Percentiles rank a stretch among this genome's conserved stretches.
phyloP scores from a whole-genome alignment of 2,888 invertebrate genomes.

The Cetonia aurata region DNA sequence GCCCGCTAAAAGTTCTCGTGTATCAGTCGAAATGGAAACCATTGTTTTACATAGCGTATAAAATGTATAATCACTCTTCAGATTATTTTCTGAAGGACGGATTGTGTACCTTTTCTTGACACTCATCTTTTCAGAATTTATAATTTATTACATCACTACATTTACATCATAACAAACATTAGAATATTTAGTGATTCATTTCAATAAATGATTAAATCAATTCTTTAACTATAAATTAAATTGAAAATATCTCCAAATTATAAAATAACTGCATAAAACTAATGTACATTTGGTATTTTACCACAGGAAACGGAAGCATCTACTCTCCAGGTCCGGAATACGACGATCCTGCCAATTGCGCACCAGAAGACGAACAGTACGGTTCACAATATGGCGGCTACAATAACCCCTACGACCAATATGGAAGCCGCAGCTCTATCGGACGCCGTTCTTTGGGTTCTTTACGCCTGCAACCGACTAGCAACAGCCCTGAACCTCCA shows the following conservation, averaged over 20 bases:
- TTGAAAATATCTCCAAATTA: not conserved
- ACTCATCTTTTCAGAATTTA: no score
- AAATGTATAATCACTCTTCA: no score
- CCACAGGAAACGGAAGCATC: slow-evolving; percentile 80
- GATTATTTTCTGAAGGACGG: no score
- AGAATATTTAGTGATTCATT: no score
- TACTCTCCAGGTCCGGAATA: slow-evolving; percentile 89
- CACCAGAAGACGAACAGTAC: slow-evolving; percentile 92
- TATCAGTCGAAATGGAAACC: no score
- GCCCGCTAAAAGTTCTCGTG: no score
- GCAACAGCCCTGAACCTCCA: slow-evolving; percentile 73
- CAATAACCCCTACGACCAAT: slow-evolving; percentile 91
- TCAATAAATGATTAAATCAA: no score
- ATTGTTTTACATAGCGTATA: no score
- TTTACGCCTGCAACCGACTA: slow-evolving; percentile 71
- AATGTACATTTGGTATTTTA: slow-evolving; percentile 5
- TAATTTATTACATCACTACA: no score
- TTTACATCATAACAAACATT: no score
- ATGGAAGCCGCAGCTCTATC: slow-evolving; percentile 88
- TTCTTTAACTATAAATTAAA: not conserved
- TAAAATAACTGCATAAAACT: no score
- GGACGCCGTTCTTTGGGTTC: slow-evolving; percentile 69
- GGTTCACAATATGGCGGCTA: slow-evolving; percentile 85
- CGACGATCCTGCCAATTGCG: slow-evolving; percentile 93
- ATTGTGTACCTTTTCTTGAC: no score